A percentile compares a stretch with the other conserved stretches of the same genome.
Evolutionary conservation across 2,113 vertebrate species (phyloP).

Genomic region (Leptobrachium leishanense): DNA sequence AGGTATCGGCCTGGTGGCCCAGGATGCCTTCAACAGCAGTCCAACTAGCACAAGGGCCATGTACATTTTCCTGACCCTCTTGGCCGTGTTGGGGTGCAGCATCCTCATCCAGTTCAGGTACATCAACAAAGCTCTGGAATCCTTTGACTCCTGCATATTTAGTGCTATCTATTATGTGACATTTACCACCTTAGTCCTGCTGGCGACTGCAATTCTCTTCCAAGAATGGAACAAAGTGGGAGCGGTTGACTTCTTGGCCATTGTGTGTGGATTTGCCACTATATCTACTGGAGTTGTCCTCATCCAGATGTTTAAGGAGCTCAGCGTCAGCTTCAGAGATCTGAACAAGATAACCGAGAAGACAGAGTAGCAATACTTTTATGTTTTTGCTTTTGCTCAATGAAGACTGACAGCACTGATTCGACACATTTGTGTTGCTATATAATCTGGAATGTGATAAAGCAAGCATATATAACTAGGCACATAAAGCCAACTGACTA

Average conservation of each 20-base stretch:
- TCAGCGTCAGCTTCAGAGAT: slow-evolving; percentile 76
- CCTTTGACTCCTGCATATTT: slow-evolving; percentile 87
- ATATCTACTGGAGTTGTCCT: slow-evolving; percentile 86
- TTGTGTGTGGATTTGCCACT: slow-evolving; percentile 85
- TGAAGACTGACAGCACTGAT: background rate
- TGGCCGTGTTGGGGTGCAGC: slow-evolving; percentile 82
- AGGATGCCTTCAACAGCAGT: slow-evolving; percentile 77
- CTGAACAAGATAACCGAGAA: slow-evolving; percentile 70
- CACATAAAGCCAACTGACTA: background rate
- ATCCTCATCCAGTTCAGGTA: slow-evolving; percentile 91
- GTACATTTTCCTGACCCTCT: slow-evolving; percentile 78
- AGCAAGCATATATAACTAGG: background rate
- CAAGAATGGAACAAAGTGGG: slow-evolving; percentile 87
- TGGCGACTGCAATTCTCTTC: slow-evolving; percentile 90
- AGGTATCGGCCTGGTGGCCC: slow-evolving; percentile 87
- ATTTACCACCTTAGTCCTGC: slow-evolving; percentile 85
- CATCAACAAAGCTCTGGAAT: slow-evolving; percentile 91
- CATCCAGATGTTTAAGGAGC: slow-evolving; percentile 88
- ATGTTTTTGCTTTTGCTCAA: background rate
- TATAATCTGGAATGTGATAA: background rate
- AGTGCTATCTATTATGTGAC: slow-evolving; percentile 93
- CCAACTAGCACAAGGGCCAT: slow-evolving; percentile 71
- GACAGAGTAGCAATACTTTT: background rate
- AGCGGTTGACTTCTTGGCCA: slow-evolving; percentile 79
- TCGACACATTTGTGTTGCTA: background rate